Evolutionary conservation across 1,140 invertebrate genomes (phyloP), one percentile per base, ranked within the genome.

Genomic region (Batillaria attramentaria): DNA sequence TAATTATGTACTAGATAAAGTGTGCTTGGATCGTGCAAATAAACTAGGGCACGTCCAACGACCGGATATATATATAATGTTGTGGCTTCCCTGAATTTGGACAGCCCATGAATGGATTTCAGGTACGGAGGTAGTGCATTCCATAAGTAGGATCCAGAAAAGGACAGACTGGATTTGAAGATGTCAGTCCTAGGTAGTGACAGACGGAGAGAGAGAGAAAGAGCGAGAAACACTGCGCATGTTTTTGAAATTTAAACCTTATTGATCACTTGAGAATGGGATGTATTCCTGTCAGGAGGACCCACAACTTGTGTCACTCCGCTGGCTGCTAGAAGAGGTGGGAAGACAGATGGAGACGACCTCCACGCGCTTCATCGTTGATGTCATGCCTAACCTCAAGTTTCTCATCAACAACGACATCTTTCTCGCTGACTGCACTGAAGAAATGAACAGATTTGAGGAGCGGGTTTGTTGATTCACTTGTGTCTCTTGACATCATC

Each of bases 351-450:
- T 84, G 42, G 79, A 81, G 39, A 42, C 16, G n/a, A 33, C 1
- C 20, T n/a, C 50, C 3, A 62, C 50, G 0, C 65, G 77, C 35
- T 83, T 78, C 69, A 60, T 84, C 42, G 76, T 83, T 8, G 83
- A 84, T 68, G 76, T 84, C 69, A 84, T 84, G 83, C 81, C 81
- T 8, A 84, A 83, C 73, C 76, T 83, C 33, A 79, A 80, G 74
- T 83, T 79, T 39, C 70, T 84, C 33, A 79, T 84, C 54, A 68
- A 78, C 33, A 83, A 68, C 54, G 78, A 74, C 39, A 76, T 74
- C 41, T 80, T 82, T 35, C 72, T 82, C 6, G 73, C 80, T 39
- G 76, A 81, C n/a, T 80, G 77, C 54, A 68, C 75, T 5, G 46
- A 66, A 33, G 68, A 79, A 37, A 83, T 84, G 79, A 60, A 76